phyloP scores from a whole-genome alignment of 2,888 invertebrate species.

The Drosophila pullipes region DNA sequence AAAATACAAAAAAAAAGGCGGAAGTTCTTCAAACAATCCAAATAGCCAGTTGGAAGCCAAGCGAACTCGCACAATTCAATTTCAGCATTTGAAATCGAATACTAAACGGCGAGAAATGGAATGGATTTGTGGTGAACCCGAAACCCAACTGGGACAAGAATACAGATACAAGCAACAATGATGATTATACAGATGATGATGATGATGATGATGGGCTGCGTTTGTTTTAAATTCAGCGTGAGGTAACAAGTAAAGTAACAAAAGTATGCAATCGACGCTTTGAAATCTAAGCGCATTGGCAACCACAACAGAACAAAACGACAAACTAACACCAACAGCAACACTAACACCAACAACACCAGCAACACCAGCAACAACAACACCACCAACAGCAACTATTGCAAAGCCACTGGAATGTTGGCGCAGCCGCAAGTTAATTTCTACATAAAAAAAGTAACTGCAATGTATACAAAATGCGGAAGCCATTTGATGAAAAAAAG shows the following conservation, averaged over 20 bases:
- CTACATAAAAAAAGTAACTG: conserved; percentile 26
- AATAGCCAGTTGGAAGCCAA: conserved; percentile 47
- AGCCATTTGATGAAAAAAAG: conserved; percentile 55
- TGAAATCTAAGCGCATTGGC: conserved; percentile 50
- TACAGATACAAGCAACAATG: conserved; percentile 11
- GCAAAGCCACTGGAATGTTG: conserved; percentile 62
- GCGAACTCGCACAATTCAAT: conserved; percentile 61
- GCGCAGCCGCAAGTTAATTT: conserved; percentile 46
- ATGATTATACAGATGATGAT: neutral
- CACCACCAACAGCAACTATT: neutral
- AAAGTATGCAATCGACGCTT: conserved; percentile 30
- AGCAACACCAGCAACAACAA: neutral
- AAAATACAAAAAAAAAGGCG: conserved; percentile 23
- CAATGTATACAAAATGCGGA: conserved; percentile 58
- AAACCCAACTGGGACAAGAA: conserved; percentile 38
- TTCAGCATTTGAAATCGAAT: conserved; percentile 74
- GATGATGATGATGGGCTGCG: neutral
- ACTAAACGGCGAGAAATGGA: conserved; percentile 42
- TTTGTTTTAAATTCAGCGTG: neutral
- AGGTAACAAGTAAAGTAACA: conserved; percentile 7
- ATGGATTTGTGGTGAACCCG: conserved; percentile 36
- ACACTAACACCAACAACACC: conserved; percentile 5
- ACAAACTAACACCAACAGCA: conserved; percentile 10
- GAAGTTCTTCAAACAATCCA: conserved; percentile 47
- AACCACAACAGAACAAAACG: conserved; percentile 59